Evolutionary conservation across 1,140 invertebrate species (phyloP).

Genomic region (Ceratina calcarata): DNA sequence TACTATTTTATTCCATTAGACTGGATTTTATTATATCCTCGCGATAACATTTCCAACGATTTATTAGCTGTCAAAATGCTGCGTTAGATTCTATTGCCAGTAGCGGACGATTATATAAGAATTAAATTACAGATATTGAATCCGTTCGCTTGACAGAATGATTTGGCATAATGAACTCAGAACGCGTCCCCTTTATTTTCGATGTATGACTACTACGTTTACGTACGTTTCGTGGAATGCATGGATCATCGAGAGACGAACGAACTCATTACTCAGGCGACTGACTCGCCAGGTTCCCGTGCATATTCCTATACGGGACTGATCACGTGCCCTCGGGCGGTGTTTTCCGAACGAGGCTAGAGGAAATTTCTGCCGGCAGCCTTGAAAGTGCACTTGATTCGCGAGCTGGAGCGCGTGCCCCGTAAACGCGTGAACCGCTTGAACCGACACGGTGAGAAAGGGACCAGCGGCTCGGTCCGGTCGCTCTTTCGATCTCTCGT

Average conservation of each 20-base stretch:
- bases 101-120: background rate
- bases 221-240: no score
- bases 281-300: background rate
- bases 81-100: background rate
- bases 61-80: no score
- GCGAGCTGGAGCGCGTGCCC: conserved; percentile 43
- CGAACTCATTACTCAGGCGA: no score
- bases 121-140: no score
- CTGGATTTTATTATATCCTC: background rate
- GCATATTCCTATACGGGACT: conserved; percentile 23
- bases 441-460: conserved; percentile 43
- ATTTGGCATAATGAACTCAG: no score
- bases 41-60: no score
- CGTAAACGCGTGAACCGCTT: conserved; percentile 16
- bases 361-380: conserved; percentile 51
- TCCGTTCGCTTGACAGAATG: no score
- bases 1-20: background rate
- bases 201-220: no score
- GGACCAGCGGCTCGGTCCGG: conserved; percentile 8
- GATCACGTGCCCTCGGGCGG: conserved; percentile 48
- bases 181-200: no score
- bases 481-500: conserved; percentile 11
- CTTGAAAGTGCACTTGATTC: conserved; percentile 61
- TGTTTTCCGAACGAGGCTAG: conserved; percentile 49
- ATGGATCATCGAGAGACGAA: no score